Percentiles rank a stretch among this genome's conserved stretches.
Evolutionary conservation across 2,888 invertebrate species (phyloP).

Genomic region (Cotesia congregata): DNA sequence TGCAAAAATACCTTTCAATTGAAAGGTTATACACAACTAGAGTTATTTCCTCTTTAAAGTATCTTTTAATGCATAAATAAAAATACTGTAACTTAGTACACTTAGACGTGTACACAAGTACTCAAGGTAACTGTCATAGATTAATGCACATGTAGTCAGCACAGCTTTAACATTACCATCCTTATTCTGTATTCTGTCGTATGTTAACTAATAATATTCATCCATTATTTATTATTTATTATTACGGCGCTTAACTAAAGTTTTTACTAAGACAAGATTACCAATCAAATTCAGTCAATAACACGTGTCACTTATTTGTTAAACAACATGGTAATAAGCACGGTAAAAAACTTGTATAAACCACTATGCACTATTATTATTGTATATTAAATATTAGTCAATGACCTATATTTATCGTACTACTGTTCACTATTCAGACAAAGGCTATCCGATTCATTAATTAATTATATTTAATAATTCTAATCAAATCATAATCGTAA

Average conservation of each 20-base stretch:
- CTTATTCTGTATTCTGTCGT: not conserved
- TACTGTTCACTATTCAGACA: not conserved
- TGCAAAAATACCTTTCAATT: not conserved
- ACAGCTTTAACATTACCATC: constrained; percentile 19
- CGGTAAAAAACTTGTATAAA: not conserved
- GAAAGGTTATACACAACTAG: not conserved
- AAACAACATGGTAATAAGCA: not conserved
- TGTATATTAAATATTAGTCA: not conserved
- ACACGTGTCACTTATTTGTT: not conserved
- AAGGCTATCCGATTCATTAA: not conserved
- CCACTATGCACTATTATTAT: not conserved
- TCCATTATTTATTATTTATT: not conserved
- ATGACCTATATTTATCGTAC: not conserved
- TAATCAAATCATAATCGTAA: not conserved
- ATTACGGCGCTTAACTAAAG: not conserved
- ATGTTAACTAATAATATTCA: not conserved
- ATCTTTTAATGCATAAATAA: constrained; percentile 18
- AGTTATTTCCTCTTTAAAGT: not conserved
- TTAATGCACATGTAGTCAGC: constrained; percentile 26
- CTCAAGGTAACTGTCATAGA: not conserved
- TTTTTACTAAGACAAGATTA: not conserved
- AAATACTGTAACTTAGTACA: not conserved
- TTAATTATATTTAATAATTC: not conserved
- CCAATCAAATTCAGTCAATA: not conserved
- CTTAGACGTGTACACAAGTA: not conserved